Evolutionary conservation across 1,140 invertebrate genomes (phyloP).

Genomic region (Leptopilina clavipes): DNA sequence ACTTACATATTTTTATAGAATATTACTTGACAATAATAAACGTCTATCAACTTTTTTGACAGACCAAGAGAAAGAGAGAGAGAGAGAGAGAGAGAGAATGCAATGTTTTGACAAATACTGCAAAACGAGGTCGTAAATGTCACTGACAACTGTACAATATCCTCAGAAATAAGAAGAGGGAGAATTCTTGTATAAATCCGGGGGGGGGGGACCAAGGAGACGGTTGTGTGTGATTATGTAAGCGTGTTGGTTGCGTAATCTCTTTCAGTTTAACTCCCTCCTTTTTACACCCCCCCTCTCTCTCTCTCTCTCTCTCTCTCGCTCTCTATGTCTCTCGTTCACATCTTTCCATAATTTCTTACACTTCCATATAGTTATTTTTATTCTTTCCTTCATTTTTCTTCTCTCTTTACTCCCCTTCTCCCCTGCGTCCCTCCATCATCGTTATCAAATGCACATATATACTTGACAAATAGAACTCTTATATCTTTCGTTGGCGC

Average conservation of each 20-base stretch:
- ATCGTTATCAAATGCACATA: neutral
- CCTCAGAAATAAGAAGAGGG: slow-evolving; percentile 7
- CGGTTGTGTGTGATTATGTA: slow-evolving; percentile 14
- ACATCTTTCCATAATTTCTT: neutral
- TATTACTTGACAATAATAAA: neutral
- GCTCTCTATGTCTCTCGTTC: neutral
- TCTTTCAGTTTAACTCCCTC: neutral
- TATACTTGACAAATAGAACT: neutral
- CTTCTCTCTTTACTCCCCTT: neutral
- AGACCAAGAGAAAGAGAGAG: neutral
- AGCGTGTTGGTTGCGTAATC: slow-evolving; percentile 28
- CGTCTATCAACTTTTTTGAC: neutral
- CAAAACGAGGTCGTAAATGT: slow-evolving; percentile 3
- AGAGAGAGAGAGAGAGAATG: no score
- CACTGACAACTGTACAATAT: neutral
- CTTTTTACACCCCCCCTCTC: neutral
- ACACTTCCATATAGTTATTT: neutral
- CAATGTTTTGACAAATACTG: neutral
- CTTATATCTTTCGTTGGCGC: slow-evolving; percentile 3
- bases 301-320: neutral
- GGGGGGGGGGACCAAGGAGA: slow-evolving; percentile 10
- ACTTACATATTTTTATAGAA: no score
- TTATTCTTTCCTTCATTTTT: neutral
- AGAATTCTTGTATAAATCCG: neutral
- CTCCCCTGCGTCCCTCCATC: neutral